Conservation (phyloP, 53 echinoderm and acorn worm species). For the Temnopleurus reevesii region DNA sequence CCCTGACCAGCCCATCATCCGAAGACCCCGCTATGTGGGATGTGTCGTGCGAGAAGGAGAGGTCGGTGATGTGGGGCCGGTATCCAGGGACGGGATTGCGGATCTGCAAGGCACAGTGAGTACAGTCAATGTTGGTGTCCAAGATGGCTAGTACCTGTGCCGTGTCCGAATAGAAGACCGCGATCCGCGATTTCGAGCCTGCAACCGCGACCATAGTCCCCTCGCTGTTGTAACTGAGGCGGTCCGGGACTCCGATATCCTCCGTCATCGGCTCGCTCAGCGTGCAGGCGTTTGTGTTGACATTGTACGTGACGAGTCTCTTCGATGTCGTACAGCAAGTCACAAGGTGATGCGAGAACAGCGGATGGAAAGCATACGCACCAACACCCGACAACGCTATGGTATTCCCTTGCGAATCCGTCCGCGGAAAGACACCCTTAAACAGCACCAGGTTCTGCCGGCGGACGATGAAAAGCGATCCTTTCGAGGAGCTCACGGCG, state of each 20-base stretch:
- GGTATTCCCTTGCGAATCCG: slow-evolving; percentile 54
- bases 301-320: slow-evolving; percentile 63
- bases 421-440: slow-evolving; percentile 70
- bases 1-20: slow-evolving; percentile 82
- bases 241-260: slow-evolving; percentile 68
- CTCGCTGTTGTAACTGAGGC: slow-evolving; percentile 82
- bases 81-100: slow-evolving; percentile 62
- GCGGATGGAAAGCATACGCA: slow-evolving; percentile 88
- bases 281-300: slow-evolving; percentile 62
- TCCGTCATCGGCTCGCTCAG: slow-evolving; percentile 54
- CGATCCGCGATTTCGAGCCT: slow-evolving; percentile 74
- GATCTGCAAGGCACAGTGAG: slow-evolving; percentile 80
- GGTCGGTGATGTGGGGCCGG: slow-evolving; percentile 62
- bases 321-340: slow-evolving; percentile 77
- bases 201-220: slow-evolving; percentile 82
- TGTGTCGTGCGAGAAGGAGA: slow-evolving; percentile 84
- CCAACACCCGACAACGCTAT: slow-evolving; percentile 68
- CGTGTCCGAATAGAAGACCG: slow-evolving; percentile 67
- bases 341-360: slow-evolving; percentile 77
- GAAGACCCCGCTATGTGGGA: slow-evolving; percentile 87
- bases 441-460: slow-evolving; percentile 71
- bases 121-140: slow-evolving; percentile 82
- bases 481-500: slow-evolving; percentile 84
- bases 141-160: slow-evolving; percentile 65
- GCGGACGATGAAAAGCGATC: slow-evolving; percentile 85